A percentile compares a stretch with the other conserved stretches of the same genome.
Conservation (phyloP, 2,113 vertebrate species). For the Turnix velox region DNA sequence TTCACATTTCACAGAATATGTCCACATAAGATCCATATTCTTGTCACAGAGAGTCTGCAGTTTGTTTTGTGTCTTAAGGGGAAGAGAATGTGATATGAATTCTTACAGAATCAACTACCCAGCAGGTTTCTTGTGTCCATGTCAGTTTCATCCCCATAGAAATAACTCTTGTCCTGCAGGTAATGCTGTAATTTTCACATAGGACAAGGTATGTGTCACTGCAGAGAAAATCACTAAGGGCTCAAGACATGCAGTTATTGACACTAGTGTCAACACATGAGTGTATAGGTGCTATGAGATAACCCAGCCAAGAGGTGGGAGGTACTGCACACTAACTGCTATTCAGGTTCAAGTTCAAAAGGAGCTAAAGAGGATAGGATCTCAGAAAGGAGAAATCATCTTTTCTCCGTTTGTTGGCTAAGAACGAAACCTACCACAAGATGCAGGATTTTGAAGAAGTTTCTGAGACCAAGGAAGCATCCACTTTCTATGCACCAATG, state of each 20-base stretch:
- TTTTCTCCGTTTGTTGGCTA: background rate
- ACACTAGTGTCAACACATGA: background rate
- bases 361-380: background rate
- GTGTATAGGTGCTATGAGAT: background rate
- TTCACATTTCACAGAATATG: background rate
- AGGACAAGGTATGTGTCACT: background rate
- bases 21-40: background rate
- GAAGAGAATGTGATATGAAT: background rate
- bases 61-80: background rate
- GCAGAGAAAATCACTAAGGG: background rate
- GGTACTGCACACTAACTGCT: background rate
- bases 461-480: background rate
- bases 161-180: background rate
- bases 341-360: background rate
- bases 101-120: background rate
- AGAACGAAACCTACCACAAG: background rate
- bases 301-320: background rate
- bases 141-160: background rate
- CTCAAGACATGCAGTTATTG: background rate
- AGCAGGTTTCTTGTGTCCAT: background rate
- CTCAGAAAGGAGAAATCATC: background rate
- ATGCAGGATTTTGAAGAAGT: background rate
- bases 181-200: background rate
- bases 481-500: background rate
- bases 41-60: background rate